A percentile compares a stretch with the other conserved stretches of the same genome.
Conservation (phyloP, 2,113 vertebrate species). For the Lucifuga dentata region DNA sequence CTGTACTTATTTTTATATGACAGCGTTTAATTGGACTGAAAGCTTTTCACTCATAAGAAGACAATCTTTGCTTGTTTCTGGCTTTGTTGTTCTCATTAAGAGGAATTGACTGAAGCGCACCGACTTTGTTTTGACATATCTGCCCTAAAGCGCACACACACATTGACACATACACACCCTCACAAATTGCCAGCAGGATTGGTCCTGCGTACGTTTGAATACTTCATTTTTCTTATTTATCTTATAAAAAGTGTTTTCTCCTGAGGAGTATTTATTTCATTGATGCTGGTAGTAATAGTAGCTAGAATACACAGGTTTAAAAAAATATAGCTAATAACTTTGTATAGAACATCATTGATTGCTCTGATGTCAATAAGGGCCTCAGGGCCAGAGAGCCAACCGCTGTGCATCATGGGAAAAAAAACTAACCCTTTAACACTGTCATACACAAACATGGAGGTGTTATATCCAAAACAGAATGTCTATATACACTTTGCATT, state of each 20-base stretch:
- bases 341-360: constrained; percentile 46
- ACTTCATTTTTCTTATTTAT: no score
- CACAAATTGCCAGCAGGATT: no score
- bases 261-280: neutral
- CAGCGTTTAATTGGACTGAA: no score
- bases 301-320: constrained; percentile 18
- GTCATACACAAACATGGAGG: neutral
- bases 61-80: neutral
- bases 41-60: no score
- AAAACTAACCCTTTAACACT: constrained; percentile 4
- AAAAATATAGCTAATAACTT: constrained; percentile 24
- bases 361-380: constrained; percentile 32
- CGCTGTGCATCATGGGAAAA: constrained; percentile 55
- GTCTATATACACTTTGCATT: neutral
- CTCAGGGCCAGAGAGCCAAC: constrained; percentile 13
- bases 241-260: neutral
- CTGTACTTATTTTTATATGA: no score
- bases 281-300: neutral
- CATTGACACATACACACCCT: no score
- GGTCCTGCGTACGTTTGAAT: no score
- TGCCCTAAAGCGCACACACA: neutral
- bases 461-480: constrained; percentile 9
- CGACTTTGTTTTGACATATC: constrained; percentile 7
- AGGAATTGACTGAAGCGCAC: neutral
- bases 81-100: constrained; percentile 14